phyloP scores from a whole-genome alignment of 64 coral and sea anemone genomes.

The Pocillopora damicornis region DNA sequence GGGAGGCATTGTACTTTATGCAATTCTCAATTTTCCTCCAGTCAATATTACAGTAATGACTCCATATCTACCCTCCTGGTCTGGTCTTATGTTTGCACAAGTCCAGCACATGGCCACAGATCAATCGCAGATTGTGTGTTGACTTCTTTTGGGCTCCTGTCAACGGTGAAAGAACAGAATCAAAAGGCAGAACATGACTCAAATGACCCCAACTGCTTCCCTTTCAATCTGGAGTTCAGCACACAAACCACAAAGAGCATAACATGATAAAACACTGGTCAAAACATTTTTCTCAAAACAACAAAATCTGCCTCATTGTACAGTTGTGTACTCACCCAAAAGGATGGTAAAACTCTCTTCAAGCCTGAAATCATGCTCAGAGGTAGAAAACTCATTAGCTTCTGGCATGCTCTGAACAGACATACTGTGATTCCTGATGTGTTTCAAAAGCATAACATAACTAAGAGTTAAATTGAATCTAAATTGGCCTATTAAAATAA shows the following conservation, averaged over 20 bases:
- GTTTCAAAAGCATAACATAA: not conserved
- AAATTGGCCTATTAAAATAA: not conserved
- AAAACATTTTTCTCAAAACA: too few relatives aligned
- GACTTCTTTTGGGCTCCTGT: slow-evolving; percentile 93
- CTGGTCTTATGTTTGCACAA: slow-evolving; percentile 77
- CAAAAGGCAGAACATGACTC: not conserved
- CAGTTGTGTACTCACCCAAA: slow-evolving; percentile 47
- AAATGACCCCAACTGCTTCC: too few relatives aligned
- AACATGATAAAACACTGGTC: too few relatives aligned
- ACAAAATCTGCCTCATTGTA: too few relatives aligned
- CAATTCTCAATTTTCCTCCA: too few relatives aligned
- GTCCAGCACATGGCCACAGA: slow-evolving; percentile 91
- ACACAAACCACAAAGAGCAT: too few relatives aligned
- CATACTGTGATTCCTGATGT: slow-evolving; percentile 60
- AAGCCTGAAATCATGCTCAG: slow-evolving; percentile 60
- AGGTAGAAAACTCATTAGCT: slow-evolving; percentile 59
- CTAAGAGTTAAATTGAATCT: not conserved
- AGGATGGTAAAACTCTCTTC: slow-evolving; percentile 98
- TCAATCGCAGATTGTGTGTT: slow-evolving; percentile 86
- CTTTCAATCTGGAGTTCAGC: too few relatives aligned
- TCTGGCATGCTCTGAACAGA: slow-evolving; percentile 74
- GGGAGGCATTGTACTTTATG: too few relatives aligned
- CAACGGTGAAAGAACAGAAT: not conserved
- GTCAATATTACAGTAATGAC: too few relatives aligned
- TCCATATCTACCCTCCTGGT: slow-evolving; percentile 64